phyloP scores from a whole-genome alignment of 2,888 invertebrate species.

The Ditylenchus weischeri region DNA sequence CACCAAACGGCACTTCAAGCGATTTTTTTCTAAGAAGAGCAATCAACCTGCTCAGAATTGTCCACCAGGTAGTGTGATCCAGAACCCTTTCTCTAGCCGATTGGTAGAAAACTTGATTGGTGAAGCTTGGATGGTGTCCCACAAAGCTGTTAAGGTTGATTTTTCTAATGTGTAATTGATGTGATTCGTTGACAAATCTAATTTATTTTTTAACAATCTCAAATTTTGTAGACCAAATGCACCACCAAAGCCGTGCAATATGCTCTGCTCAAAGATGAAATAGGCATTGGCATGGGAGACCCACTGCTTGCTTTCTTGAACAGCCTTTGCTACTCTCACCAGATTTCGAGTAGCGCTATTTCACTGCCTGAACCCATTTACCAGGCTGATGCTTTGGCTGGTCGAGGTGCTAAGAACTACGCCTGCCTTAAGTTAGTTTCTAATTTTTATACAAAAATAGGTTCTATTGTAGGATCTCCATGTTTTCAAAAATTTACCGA shows the following conservation, averaged over 20 bases:
- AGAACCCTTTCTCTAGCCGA: not conserved
- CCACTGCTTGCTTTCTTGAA: not conserved
- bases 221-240: not conserved
- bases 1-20: slow-evolving; percentile 3
- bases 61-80: not conserved
- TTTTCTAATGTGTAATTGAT: too few relatives aligned
- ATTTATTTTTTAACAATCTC: too few relatives aligned
- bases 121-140: not conserved
- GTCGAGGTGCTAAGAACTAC: slow-evolving; percentile 1
- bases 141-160: not conserved
- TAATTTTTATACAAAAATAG: too few relatives aligned
- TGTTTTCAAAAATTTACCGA: too few relatives aligned
- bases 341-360: not conserved
- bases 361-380: not conserved
- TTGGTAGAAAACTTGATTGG: not conserved
- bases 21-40: not conserved
- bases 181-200: too few relatives aligned
- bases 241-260: slow-evolving; percentile 2
- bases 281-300: not conserved
- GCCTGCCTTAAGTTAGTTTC: too few relatives aligned
- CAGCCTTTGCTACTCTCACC: not conserved
- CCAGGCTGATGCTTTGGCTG: not conserved
- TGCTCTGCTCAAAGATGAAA: not conserved
- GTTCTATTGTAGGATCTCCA: too few relatives aligned
- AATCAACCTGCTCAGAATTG: not conserved